Percentiles rank a stretch among this genome's conserved stretches.
phyloP scores from a whole-genome alignment of 2,797 vertebrate species.

The Philypnodon macrostomus region DNA sequence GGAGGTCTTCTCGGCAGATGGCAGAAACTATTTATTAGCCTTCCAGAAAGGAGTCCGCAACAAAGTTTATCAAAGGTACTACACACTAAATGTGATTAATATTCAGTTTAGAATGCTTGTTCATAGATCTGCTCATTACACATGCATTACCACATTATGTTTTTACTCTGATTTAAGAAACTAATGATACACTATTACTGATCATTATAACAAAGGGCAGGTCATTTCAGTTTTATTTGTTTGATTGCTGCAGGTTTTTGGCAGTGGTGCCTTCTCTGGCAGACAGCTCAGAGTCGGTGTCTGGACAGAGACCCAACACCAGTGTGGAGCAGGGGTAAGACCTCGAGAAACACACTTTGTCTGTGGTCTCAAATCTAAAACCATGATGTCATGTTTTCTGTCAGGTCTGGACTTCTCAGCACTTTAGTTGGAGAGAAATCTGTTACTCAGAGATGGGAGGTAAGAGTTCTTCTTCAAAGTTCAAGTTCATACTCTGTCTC shows the following conservation, averaged over 20 bases:
- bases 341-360: too few species aligned
- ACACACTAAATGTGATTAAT: too few species aligned
- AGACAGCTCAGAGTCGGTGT: slow-evolving; percentile 96
- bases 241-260: slow-evolving; percentile 82
- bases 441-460: slow-evolving; percentile 98
- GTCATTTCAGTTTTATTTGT: too few species aligned
- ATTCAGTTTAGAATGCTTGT: too few species aligned
- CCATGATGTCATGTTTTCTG: not conserved
- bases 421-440: slow-evolving; percentile 96
- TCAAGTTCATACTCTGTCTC: not conserved
- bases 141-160: too few species aligned
- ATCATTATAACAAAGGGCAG: too few species aligned
- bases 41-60: slow-evolving; percentile 98
- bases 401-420: slow-evolving; percentile 94
- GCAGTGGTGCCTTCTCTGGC: slow-evolving; percentile 96
- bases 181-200: too few species aligned
- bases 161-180: too few species aligned
- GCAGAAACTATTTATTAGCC: slow-evolving; percentile 93
- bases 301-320: slow-evolving; percentile 96
- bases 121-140: too few species aligned
- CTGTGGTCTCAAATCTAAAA: too few species aligned
- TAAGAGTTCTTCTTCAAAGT: slow-evolving; percentile 52
- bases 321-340: slow-evolving; percentile 95
- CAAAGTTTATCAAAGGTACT: slow-evolving; percentile 98
- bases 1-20: slow-evolving; percentile 97